These are phyloP conservation scores for Odontothrips loti DNA, from an alignment of 2,888 invertebrate species.

Conservation along the genomic window DNA sequence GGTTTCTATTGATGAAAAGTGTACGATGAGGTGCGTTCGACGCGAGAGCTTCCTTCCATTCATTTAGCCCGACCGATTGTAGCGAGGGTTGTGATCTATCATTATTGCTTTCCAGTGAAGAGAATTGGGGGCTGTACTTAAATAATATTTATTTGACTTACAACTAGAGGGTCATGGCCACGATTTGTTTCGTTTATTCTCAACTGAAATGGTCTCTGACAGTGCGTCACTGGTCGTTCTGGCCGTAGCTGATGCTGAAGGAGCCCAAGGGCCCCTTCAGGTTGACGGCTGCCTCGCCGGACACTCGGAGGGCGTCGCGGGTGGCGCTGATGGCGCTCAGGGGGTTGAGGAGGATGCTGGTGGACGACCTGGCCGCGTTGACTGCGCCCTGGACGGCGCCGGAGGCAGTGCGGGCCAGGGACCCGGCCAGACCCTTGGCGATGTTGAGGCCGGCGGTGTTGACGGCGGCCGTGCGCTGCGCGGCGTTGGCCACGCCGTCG, in stretches of 20 bases:
- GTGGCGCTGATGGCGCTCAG: not conserved
- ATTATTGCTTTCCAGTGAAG: no score
- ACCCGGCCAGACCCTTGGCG: not conserved
- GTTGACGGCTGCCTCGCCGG: not conserved
- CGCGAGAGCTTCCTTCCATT: no score
- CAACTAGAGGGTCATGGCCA: no score
- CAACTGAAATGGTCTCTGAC: not conserved
- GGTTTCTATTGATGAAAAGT: no score
- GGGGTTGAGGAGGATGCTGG: not conserved
- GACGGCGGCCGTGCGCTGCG: not conserved
- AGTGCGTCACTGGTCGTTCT: not conserved
- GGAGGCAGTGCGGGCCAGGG: not conserved
- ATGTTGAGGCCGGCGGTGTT: not conserved
- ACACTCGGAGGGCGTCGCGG: not conserved
- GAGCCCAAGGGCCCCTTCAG: not conserved
- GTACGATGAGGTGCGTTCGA: no score
- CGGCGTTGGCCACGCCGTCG: not conserved
- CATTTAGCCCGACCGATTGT: no score
- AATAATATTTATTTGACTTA: no score
- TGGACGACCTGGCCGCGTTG: not conserved
- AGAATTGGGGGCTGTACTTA: no score
- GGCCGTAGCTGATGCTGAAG: slow-evolving; percentile 2
- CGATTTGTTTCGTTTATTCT: not conserved
- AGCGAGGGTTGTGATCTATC: no score
- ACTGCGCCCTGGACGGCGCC: not conserved